Base-by-base conservation (phyloP, 92 coral and sea anemone genomes). In the Siderastrea radians region DNA sequence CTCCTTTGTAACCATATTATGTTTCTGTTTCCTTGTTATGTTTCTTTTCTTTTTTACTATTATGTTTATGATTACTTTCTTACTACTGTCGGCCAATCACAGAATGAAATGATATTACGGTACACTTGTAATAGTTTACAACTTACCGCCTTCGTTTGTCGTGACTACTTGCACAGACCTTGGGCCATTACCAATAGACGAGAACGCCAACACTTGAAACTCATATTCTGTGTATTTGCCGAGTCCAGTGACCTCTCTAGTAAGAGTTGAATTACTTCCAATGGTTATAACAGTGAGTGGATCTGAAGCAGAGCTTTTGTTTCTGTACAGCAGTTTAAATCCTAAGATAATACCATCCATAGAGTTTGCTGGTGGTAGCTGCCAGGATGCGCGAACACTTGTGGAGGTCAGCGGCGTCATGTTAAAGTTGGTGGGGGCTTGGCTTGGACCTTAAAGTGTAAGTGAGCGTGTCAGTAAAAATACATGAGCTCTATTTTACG, bases 121-220 rank as follows among this genome's bases (percentile, higher is more conserved):
- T 13, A 61, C 11, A 61, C 65, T 61, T 61, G 17, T 52, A 5
- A 52, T 52, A 0, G 1, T 68, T 52, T 0, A 11, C 1, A 46
- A 6, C 52, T 59, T 59, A 77, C 83, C 73, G 46, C 48, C 72
- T 38, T 17, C 83, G 2, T 62, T 50, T 62, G 83, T 79, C 10
- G 60, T 79, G 50, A 48, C 72, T 7, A n/a, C 72, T 19, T 46
- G 2, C 1, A 49, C 71, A 13, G 72, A 8, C 50, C 87, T 90
- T 51, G 77, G 74, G 43, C 93, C 93, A 15, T 70, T 13, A 5
- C 93, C 93, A 17, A 38, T 7, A 13, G 73, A 52, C 5, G 93
- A 70, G 12, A 79, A 77, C 0, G 93, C 90, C 44, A 61, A 72
- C 50, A 90, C 90, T 55, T 83, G 80, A 74, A 84, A 90, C 54